phyloP scores from a whole-genome alignment of 2,113 vertebrate genomes.

The Nymphicus hollandicus region DNA sequence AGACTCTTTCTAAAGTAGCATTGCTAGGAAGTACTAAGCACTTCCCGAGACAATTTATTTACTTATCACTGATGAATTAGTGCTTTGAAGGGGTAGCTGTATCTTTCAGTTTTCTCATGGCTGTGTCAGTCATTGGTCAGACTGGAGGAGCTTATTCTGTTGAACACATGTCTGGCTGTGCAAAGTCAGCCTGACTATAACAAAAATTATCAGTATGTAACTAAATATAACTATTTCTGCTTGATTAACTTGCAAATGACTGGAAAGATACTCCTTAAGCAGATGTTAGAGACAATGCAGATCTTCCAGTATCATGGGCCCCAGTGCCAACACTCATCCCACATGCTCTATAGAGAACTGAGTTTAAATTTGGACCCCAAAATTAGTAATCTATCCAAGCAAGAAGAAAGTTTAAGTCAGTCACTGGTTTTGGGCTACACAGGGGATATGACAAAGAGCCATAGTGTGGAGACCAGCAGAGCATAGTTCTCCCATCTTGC shows the following conservation, averaged over 20 bases:
- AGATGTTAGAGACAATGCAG: neutral
- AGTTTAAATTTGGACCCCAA: neutral
- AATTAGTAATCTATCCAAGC: neutral
- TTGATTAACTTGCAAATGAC: neutral
- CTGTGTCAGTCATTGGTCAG: neutral
- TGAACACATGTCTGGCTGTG: neutral
- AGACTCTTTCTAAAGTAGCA: neutral
- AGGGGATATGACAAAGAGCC: neutral
- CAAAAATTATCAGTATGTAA: neutral
- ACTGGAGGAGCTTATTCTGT: neutral
- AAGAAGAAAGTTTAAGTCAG: neutral
- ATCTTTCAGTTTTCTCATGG: neutral
- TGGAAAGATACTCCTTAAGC: neutral
- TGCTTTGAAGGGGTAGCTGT: fast-evolving
- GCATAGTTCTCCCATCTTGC: neutral
- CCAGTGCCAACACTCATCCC: neutral
- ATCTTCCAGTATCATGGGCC: neutral
- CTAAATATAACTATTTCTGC: neutral
- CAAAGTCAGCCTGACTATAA: neutral
- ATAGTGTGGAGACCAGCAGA: neutral
- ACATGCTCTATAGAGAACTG: neutral
- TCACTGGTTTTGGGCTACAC: neutral
- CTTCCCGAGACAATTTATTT: neutral
- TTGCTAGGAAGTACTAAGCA: neutral
- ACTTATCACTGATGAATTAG: neutral